These are phyloP conservation scores for Myotis brandtii DNA, from an alignment of 2,113 vertebrate genomes.

Conservation along the genomic window DNA sequence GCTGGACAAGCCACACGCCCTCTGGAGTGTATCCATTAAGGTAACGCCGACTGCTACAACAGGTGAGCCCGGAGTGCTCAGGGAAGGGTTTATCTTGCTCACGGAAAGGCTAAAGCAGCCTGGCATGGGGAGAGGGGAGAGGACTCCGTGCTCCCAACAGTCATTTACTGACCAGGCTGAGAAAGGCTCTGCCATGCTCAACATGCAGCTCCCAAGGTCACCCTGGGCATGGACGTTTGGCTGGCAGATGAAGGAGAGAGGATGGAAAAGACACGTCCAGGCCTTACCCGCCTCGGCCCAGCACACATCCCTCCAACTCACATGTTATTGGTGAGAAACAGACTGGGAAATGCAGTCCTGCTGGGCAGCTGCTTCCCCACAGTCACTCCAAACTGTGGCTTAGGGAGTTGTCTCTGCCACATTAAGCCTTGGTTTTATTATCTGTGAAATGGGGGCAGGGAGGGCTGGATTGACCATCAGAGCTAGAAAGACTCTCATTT, in stretches of 20 bases:
- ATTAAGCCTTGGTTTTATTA: not conserved
- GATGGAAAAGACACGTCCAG: not conserved
- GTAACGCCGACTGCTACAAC: not conserved
- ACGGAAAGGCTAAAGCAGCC: not conserved
- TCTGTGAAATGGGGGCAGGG: not conserved
- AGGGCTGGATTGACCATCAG: not conserved
- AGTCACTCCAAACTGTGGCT: too few relatives aligned
- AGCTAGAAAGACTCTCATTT: not conserved
- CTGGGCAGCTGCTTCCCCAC: not conserved
- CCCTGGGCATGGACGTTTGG: not conserved
- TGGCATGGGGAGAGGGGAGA: rapidly evolving
- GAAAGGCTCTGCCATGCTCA: not conserved
- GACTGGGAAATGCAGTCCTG: too few relatives aligned
- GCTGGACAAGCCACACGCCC: not conserved
- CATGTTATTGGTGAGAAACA: not conserved
- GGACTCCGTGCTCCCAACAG: rapidly evolving
- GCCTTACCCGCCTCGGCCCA: not conserved
- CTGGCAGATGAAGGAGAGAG: not conserved
- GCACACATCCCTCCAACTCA: not conserved
- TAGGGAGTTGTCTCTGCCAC: not conserved
- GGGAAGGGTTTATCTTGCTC: not conserved
- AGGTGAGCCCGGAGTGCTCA: not conserved
- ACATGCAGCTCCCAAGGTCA: not conserved
- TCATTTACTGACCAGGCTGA: not conserved
- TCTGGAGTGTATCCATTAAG: not conserved